Conservation (phyloP, 2,797 vertebrate species). For the Oreochromis mossambicus region DNA sequence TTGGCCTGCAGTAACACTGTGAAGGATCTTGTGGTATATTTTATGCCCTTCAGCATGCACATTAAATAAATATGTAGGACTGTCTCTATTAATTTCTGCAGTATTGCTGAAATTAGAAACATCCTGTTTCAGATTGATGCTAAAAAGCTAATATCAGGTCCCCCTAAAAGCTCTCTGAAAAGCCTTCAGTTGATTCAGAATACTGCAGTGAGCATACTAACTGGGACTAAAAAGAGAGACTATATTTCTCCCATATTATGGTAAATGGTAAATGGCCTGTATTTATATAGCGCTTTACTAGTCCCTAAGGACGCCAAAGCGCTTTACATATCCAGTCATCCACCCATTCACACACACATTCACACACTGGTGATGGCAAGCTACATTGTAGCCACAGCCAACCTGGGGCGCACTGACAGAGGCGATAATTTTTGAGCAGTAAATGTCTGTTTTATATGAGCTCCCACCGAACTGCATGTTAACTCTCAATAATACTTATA, state of each 20-base stretch:
- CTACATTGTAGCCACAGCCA: too few relatives aligned
- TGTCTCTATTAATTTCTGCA: not conserved
- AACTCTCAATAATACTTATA: conserved; percentile 1
- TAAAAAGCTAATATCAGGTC: not conserved
- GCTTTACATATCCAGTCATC: too few relatives aligned
- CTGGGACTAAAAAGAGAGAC: not conserved
- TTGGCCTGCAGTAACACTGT: not conserved
- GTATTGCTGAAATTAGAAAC: not conserved
- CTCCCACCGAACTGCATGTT: conserved; percentile 40
- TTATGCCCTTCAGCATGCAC: not conserved
- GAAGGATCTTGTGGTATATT: not conserved
- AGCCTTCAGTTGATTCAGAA: not conserved
- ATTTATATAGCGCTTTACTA: too few relatives aligned
- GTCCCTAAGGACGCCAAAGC: too few relatives aligned
- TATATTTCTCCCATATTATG: not conserved
- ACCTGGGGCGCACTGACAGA: too few relatives aligned
- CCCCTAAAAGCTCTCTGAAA: not conserved
- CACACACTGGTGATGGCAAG: too few relatives aligned
- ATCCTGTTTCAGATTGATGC: not conserved
- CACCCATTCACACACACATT: too few relatives aligned
- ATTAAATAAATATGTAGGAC: not conserved
- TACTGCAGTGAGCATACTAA: not conserved
- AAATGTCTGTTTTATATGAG: conserved; percentile 13
- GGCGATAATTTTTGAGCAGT: not conserved
- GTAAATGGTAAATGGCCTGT: too few relatives aligned